Conservation (phyloP, 2,797 vertebrate genomes). For the Capromys pilorides region DNA sequence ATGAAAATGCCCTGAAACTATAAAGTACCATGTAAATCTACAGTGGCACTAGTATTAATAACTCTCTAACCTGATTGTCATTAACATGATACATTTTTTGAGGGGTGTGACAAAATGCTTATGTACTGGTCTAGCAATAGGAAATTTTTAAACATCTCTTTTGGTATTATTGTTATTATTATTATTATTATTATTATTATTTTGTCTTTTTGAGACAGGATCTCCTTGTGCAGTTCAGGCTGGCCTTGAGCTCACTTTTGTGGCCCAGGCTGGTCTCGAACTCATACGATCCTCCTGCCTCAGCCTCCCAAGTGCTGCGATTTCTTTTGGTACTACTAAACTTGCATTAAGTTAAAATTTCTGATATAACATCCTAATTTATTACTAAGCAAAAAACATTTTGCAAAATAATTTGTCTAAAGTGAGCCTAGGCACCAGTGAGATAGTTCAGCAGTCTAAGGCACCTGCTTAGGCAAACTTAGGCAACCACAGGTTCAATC, state of each 20-base stretch:
- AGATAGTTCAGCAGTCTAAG: no score
- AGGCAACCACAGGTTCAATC: no score
- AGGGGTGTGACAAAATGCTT: slow-evolving; percentile 13
- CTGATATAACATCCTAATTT: slow-evolving; percentile 33
- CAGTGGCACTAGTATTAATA: slow-evolving; percentile 31
- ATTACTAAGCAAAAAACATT: slow-evolving; percentile 39
- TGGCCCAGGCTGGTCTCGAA: no score
- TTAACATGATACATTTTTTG: not conserved
- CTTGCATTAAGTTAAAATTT: slow-evolving; percentile 40
- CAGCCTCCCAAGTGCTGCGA: no score
- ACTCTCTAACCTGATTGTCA: not conserved
- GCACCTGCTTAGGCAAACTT: no score
- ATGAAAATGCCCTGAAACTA: slow-evolving; percentile 21
- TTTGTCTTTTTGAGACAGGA: no score
- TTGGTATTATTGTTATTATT: no score
- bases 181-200: no score
- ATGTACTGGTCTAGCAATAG: not conserved
- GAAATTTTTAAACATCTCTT: slow-evolving; percentile 33
- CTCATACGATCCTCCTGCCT: no score
- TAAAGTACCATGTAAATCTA: not conserved
- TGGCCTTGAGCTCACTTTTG: no score
- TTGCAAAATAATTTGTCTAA: not conserved
- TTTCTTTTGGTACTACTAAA: slow-evolving; percentile 13
- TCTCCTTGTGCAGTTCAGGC: no score
- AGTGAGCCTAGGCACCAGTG: slow-evolving; percentile 27